Conservation (phyloP, 2,797 vertebrate species). For the Margarornis squamiger region DNA sequence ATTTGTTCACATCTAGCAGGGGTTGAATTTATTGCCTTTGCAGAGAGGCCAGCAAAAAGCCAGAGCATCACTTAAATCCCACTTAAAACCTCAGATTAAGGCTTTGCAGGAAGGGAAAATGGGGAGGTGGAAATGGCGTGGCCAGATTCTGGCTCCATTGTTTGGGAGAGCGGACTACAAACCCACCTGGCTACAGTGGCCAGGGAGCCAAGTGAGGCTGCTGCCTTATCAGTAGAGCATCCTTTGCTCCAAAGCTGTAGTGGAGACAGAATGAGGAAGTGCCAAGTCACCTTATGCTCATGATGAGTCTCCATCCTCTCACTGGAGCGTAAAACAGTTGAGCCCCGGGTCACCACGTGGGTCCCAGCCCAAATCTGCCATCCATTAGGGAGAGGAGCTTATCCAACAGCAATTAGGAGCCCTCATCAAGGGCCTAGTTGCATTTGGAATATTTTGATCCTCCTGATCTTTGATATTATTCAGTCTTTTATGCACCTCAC, state of each 20-base stretch:
- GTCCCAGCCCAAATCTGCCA: not conserved
- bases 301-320: not conserved
- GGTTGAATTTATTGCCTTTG: conserved; percentile 21
- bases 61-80: not conserved
- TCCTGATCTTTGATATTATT: not conserved
- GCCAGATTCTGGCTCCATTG: not conserved
- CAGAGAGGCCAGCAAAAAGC: conserved; percentile 3
- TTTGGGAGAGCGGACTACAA: not conserved
- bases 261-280: not conserved
- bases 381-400: not conserved
- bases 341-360: not conserved
- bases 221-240: not conserved
- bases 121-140: not conserved
- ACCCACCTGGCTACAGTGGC: rapidly evolving
- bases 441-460: not conserved
- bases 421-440: not conserved
- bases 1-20: conserved; percentile 16
- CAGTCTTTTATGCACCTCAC: not conserved
- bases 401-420: not conserved
- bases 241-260: not conserved
- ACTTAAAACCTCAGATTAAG: conserved; percentile 32
- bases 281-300: not conserved
- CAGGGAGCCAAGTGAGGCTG: not conserved
- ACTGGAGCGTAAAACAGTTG: not conserved
- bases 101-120: not conserved